Conservation (phyloP, 2,797 vertebrate species). For the Acanthurus lineatus region DNA sequence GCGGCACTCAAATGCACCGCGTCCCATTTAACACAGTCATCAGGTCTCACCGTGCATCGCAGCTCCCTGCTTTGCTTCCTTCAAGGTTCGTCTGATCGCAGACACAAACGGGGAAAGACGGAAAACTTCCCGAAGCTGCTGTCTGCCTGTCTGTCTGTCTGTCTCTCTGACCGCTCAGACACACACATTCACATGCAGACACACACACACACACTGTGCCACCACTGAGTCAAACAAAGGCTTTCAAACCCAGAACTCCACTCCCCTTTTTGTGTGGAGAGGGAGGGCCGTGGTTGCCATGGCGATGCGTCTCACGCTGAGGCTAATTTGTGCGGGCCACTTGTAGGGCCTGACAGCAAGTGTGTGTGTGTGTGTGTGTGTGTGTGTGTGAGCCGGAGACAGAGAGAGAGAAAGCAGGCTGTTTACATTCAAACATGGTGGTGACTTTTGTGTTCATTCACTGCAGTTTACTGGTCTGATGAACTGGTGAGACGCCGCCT, state of each 20-base stretch:
- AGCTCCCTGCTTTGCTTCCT: not conserved
- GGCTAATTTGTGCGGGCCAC: slow-evolving; percentile 86
- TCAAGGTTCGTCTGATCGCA: not conserved
- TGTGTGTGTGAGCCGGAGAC: slow-evolving; percentile 10
- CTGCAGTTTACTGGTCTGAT: slow-evolving; percentile 7
- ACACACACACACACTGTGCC: slow-evolving; percentile 34
- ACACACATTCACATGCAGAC: slow-evolving; percentile 17
- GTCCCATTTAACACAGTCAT: slow-evolving; percentile 11
- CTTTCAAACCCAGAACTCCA: slow-evolving; percentile 76
- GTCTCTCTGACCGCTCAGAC: slow-evolving; percentile 18
- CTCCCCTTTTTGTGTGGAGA: slow-evolving; percentile 75
- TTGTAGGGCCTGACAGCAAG: slow-evolving; percentile 73
- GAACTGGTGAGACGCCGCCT: slow-evolving; percentile 9
- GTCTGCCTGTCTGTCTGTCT: not conserved
- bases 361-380: slow-evolving; percentile 10
- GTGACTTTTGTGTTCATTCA: slow-evolving; percentile 22
- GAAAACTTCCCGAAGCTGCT: slow-evolving; percentile 50
- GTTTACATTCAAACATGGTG: slow-evolving; percentile 69
- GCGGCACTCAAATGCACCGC: slow-evolving; percentile 40
- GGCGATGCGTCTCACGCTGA: slow-evolving; percentile 84
- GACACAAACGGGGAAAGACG: not conserved
- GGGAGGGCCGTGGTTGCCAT: slow-evolving; percentile 80
- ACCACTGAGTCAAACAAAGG: slow-evolving; percentile 80
- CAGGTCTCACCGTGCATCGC: slow-evolving; percentile 70
- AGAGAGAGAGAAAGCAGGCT: slow-evolving; percentile 34